A percentile compares a stretch with the other conserved stretches of the same genome.
Conservation (phyloP, 2,888 invertebrate species). For the Cosmia pyralina region DNA sequence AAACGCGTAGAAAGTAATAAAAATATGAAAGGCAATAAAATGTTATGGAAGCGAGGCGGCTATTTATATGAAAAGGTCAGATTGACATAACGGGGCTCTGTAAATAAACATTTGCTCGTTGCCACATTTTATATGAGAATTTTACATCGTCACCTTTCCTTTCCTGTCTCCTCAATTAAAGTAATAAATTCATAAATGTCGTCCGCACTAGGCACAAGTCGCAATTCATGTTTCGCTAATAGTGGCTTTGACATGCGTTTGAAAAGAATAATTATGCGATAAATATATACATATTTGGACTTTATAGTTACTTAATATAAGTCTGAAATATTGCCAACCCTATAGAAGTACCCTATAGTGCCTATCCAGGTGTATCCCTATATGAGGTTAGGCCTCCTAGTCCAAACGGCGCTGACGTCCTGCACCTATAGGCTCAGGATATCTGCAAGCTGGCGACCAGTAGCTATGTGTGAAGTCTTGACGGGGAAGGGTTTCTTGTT, state of each 20-base stretch:
- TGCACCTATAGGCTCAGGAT: too few species aligned
- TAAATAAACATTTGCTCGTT: slow-evolving; percentile 25
- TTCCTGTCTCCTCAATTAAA: neutral
- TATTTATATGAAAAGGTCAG: slow-evolving; percentile 20
- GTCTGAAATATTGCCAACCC: too few species aligned
- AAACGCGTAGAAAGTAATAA: slow-evolving; percentile 15
- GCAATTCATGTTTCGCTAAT: neutral
- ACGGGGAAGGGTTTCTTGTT: too few species aligned
- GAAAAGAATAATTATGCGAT: neutral
- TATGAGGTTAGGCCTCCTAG: too few species aligned
- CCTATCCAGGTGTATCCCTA: too few species aligned
- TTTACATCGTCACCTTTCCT: neutral
- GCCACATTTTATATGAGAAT: slow-evolving; percentile 9
- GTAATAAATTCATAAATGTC: neutral
- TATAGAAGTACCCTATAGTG: too few species aligned
- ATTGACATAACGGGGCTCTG: slow-evolving; percentile 9
- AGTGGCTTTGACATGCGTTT: neutral
- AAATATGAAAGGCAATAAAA: slow-evolving; percentile 23
- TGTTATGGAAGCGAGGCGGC: slow-evolving; percentile 17
- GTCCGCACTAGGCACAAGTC: neutral
- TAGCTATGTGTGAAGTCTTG: too few species aligned
- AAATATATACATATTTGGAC: neutral
- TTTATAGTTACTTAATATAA: too few species aligned
- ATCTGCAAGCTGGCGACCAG: too few species aligned
- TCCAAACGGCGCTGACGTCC: too few species aligned